These are phyloP conservation scores for Garrulus glandarius DNA, from an alignment of 2,797 vertebrate species.

Conservation along the genomic window DNA sequence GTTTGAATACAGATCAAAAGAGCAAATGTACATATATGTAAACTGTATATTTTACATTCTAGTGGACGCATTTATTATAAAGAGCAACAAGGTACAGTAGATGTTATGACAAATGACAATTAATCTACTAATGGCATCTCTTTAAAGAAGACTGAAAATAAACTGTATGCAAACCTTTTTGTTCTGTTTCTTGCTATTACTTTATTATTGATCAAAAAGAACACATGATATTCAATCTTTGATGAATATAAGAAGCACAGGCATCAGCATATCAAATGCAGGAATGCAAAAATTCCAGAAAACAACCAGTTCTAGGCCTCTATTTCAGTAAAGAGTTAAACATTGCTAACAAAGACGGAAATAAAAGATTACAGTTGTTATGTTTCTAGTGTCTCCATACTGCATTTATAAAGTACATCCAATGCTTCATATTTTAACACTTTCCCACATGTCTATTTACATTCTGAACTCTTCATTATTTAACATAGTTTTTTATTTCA, in stretches of 20 bases:
- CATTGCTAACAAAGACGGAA: neutral
- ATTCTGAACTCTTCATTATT: neutral
- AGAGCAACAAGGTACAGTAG: neutral
- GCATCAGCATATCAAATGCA: neutral
- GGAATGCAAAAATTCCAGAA: neutral
- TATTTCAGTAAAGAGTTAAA: neutral
- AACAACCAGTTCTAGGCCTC: neutral
- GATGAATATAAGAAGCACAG: neutral
- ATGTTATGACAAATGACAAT: neutral
- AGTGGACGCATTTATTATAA: neutral
- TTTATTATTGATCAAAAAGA: neutral
- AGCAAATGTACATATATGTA: neutral
- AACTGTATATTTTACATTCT: neutral
- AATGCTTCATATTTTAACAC: neutral
- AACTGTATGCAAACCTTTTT: rapidly evolving
- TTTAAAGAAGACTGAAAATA: neutral
- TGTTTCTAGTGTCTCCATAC: neutral
- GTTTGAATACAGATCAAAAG: neutral
- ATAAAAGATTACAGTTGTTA: neutral
- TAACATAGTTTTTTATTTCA: neutral
- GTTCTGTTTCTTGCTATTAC: neutral
- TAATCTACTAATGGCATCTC: neutral
- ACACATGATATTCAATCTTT: neutral
- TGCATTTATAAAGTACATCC: neutral
- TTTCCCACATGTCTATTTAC: neutral